A percentile compares a stretch with the other conserved stretches of the same genome.
Evolutionary conservation across 35 echinoderm and acorn worm genomes (phyloP).

Genomic region (Heliocidaris erythrogramma): DNA sequence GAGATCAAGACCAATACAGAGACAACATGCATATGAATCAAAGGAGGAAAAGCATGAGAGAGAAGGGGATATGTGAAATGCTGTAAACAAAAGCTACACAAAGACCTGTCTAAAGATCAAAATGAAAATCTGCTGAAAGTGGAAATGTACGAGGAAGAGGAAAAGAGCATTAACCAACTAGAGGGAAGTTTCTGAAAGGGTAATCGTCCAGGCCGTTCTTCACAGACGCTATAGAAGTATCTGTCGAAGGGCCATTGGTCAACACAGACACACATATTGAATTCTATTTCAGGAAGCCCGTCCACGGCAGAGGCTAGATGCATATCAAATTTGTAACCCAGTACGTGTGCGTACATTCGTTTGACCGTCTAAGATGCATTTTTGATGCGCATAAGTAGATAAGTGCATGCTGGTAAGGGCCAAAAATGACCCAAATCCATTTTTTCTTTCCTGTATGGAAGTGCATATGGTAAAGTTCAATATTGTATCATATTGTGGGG

Average conservation of each 20-base stretch:
- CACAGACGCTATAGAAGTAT: background rate
- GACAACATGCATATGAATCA: too few species aligned
- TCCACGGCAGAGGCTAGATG: background rate
- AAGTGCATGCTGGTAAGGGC: background rate
- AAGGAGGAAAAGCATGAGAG: too few species aligned
- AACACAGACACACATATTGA: constrained; percentile 2
- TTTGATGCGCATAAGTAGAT: background rate
- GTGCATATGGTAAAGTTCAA: background rate
- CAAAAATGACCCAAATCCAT: background rate
- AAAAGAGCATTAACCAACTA: background rate
- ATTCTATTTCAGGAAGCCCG: background rate
- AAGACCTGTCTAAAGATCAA: too few species aligned
- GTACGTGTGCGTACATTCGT: constrained; percentile 8
- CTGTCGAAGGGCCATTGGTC: background rate
- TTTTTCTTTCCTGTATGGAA: background rate
- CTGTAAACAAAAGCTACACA: too few species aligned
- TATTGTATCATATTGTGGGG: background rate
- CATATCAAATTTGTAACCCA: constrained; percentile 10
- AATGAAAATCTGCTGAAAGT: too few species aligned
- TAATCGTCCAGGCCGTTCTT: background rate
- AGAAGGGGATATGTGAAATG: too few species aligned
- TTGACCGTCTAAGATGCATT: background rate
- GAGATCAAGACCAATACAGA: too few species aligned
- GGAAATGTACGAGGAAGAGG: background rate
- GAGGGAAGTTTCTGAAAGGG: background rate